Evolutionary conservation across 2,113 vertebrate species (phyloP).

Genomic region (Tapirus terrestris): DNA sequence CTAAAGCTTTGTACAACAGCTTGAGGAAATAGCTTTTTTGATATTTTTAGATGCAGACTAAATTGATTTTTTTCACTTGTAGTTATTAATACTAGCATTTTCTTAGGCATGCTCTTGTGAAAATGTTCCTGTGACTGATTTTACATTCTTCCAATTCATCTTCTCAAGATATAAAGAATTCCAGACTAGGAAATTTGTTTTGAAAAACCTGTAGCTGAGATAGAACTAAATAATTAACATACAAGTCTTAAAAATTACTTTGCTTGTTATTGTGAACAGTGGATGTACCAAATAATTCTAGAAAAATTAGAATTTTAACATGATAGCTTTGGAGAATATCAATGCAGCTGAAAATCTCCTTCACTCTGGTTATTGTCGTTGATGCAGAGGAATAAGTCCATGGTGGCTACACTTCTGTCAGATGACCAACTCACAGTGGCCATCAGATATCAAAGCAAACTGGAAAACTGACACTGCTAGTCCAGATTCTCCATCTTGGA

Average conservation of each 20-base stretch:
- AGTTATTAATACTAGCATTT: background rate
- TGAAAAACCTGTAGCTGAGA: background rate
- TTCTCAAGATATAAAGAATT: background rate
- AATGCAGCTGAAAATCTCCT: background rate
- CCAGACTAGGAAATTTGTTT: background rate
- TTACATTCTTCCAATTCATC: background rate
- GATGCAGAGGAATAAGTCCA: background rate
- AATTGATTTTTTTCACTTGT: background rate
- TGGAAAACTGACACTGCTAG: background rate
- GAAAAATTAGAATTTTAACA: background rate
- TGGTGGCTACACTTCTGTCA: background rate
- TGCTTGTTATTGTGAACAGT: background rate
- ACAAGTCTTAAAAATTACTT: slow-evolving; percentile 7
- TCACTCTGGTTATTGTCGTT: background rate
- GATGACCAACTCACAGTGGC: background rate
- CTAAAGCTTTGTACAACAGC: background rate
- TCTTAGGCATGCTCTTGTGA: background rate
- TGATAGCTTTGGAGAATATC: background rate
- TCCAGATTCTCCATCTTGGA: background rate
- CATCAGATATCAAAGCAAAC: background rate
- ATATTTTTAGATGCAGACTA: background rate
- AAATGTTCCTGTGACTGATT: background rate
- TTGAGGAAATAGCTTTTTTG: background rate
- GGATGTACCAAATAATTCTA: background rate
- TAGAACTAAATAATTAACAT: background rate